phyloP scores from a whole-genome alignment of 1,140 invertebrate species.

The Diuraphis noxia region DNA sequence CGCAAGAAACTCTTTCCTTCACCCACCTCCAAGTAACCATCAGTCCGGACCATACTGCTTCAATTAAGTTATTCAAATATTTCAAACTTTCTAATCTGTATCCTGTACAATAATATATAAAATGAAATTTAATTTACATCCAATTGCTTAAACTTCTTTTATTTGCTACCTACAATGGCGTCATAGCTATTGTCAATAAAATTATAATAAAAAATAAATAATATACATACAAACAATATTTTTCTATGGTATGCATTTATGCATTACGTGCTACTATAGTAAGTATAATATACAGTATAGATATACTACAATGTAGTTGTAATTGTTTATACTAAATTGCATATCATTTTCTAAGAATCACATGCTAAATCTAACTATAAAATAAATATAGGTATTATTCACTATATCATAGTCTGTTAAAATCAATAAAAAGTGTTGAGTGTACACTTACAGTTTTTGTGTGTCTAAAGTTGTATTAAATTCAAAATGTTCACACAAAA shows the following conservation, averaged over 20 bases:
- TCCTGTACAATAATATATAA: not conserved
- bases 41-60: not conserved
- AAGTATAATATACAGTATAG: not conserved
- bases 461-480: not conserved
- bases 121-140: not conserved
- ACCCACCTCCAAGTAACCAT: not conserved
- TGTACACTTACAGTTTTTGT: constrained; percentile 2
- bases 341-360: not conserved
- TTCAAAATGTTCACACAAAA: constrained; percentile 34
- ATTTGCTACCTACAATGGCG: not conserved
- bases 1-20: too few species aligned
- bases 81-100: not conserved
- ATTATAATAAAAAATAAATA: not conserved
- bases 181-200: not conserved
- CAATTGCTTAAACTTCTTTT: not conserved
- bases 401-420: not conserved
- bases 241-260: not conserved
- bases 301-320: not conserved
- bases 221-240: not conserved
- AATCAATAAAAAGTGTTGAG: not conserved
- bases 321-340: not conserved
- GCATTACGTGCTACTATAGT: not conserved
- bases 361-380: not conserved
- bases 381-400: not conserved
- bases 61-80: not conserved